Percentiles rank a stretch among this genome's conserved stretches.
phyloP scores from a whole-genome alignment of 2,113 vertebrate species.

The Empidonax alnorum region DNA sequence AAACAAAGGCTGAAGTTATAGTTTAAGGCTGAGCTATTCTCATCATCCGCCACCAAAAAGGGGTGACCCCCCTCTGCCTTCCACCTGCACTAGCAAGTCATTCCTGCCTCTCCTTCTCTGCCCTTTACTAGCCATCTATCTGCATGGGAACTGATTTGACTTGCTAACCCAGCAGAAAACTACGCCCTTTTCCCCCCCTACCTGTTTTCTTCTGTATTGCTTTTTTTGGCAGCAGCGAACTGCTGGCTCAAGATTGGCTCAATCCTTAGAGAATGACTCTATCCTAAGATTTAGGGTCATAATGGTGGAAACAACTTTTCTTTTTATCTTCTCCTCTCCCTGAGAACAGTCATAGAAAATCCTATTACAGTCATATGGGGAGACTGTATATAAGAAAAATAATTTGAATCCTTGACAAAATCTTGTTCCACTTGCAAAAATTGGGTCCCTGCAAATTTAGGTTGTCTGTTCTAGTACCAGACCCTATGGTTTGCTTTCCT shows the following conservation, averaged over 20 bases:
- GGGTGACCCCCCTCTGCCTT: not conserved
- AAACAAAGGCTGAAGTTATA: not conserved
- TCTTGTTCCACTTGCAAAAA: not conserved
- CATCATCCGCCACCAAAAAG: not conserved
- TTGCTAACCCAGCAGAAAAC: not conserved
- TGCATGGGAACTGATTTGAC: not conserved
- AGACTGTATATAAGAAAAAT: not conserved
- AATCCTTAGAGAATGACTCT: not conserved
- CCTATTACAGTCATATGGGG: not conserved
- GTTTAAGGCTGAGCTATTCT: not conserved
- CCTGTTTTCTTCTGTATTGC: not conserved
- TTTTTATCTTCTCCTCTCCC: not conserved
- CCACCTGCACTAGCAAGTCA: not conserved
- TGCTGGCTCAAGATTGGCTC: not conserved
- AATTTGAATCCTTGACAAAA: not conserved
- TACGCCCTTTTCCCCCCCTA: rapidly evolving
- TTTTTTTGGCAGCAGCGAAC: not conserved
- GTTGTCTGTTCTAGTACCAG: not conserved
- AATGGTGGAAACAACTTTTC: not conserved
- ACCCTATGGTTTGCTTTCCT: not conserved
- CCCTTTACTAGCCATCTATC: not conserved
- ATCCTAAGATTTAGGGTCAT: not conserved
- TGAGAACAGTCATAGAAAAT: not conserved
- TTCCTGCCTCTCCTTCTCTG: rapidly evolving
- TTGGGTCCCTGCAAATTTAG: not conserved